These are phyloP conservation scores for Hippocampus abdominalis DNA, from an alignment of 2,113 vertebrate species.

Conservation along the genomic window DNA sequence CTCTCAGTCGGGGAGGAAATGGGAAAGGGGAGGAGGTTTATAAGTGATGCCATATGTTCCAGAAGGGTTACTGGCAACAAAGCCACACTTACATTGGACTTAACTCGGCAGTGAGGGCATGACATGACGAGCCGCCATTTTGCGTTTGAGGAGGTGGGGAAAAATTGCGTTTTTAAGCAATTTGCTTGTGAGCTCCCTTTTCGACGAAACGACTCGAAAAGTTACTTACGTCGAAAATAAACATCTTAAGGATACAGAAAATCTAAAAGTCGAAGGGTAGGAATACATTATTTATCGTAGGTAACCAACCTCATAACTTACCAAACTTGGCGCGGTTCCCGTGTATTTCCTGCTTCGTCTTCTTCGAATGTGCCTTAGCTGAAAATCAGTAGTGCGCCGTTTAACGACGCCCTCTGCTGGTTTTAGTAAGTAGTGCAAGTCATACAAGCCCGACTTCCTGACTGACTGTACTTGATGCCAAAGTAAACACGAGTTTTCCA, in stretches of 20 bases:
- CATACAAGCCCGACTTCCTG: not conserved
- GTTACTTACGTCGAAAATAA: not conserved
- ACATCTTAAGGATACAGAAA: not conserved
- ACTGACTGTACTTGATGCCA: conserved; percentile 12
- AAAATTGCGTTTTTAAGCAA: not conserved
- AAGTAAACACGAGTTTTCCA: conserved; percentile 38
- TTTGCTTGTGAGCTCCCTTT: not conserved
- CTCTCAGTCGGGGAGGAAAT: conserved; percentile 43
- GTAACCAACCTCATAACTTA: not conserved
- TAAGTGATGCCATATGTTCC: conserved; percentile 76
- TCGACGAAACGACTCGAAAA: not conserved
- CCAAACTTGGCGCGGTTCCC: not conserved
- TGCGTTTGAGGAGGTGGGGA: not conserved
- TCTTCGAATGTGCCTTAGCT: not conserved
- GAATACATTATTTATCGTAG: not conserved
- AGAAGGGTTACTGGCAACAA: conserved; percentile 41
- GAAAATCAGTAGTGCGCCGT: not conserved
- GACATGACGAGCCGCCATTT: not conserved
- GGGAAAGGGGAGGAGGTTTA: conserved; percentile 49
- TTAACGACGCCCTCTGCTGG: not conserved
- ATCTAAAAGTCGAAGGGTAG: not conserved
- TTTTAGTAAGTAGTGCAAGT: not conserved
- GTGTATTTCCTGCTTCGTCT: not conserved
- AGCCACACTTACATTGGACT: not conserved
- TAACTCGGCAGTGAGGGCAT: not conserved